Evolutionary conservation across 2,888 invertebrate species (phyloP).

Genomic region (Nasonia oneida): DNA sequence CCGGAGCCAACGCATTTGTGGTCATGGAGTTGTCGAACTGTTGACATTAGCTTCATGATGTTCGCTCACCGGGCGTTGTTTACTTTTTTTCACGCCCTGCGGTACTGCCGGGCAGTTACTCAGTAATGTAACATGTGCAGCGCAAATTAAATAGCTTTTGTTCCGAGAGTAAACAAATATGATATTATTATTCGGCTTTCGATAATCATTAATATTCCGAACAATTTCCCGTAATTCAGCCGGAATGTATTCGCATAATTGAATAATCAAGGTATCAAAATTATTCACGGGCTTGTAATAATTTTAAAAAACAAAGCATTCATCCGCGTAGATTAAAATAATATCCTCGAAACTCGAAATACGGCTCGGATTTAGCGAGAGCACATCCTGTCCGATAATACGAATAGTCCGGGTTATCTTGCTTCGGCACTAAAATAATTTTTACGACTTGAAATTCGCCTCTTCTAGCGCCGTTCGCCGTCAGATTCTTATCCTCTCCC

Average conservation of each 20-base stretch:
- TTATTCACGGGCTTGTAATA: neutral
- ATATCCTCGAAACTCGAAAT: neutral
- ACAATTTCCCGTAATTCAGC: neutral
- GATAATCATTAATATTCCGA: neutral
- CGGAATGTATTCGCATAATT: too few relatives aligned
- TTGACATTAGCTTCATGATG: slow-evolving; percentile 46
- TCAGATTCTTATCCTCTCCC: slow-evolving; percentile 44
- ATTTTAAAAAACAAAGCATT: neutral
- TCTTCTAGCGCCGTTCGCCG: neutral
- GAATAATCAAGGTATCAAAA: neutral
- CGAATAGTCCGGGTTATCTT: slow-evolving; percentile 31
- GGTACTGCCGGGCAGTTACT: slow-evolving; percentile 4
- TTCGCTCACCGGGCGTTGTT: slow-evolving; percentile 41
- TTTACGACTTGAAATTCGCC: slow-evolving; percentile 55
- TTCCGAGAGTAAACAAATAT: neutral
- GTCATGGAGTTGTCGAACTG: slow-evolving; percentile 38
- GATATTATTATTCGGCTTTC: neutral
- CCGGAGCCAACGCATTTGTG: slow-evolving; percentile 47
- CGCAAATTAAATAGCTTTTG: slow-evolving; percentile 35
- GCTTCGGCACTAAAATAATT: slow-evolving; percentile 54
- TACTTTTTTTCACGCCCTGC: slow-evolving; percentile 45
- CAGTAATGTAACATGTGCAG: slow-evolving; percentile 6
- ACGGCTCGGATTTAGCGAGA: neutral
- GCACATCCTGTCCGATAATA: neutral
- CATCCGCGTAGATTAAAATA: too few relatives aligned